phyloP scores from a whole-genome alignment of 2,797 vertebrate genomes.

The Chaunax sp. region DNA sequence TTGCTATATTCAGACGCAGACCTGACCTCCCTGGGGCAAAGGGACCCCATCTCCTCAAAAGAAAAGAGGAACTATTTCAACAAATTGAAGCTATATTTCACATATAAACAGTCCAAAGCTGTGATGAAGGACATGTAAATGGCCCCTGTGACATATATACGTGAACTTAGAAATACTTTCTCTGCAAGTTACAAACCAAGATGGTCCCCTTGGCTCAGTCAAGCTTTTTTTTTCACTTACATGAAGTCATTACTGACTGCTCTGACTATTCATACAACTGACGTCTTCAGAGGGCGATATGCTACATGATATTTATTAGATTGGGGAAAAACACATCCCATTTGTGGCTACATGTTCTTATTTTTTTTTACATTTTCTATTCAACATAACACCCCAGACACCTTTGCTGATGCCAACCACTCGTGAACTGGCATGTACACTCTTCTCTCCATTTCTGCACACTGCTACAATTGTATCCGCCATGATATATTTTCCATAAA shows the following conservation, averaged over 20 bases:
- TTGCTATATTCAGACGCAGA: too few relatives aligned
- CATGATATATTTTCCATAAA: constrained; percentile 56
- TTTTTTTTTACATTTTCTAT: constrained; percentile 19
- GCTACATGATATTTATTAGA: constrained; percentile 28
- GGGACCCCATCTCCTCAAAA: too few relatives aligned
- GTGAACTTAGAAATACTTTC: not conserved
- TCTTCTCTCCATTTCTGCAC: constrained; percentile 34
- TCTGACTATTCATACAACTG: constrained; percentile 15
- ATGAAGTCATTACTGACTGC: constrained; percentile 3
- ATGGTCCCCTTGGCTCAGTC: not conserved
- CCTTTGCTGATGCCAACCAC: constrained; percentile 28
- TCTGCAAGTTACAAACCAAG: not conserved
- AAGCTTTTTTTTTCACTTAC: not conserved
- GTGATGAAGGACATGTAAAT: not conserved
- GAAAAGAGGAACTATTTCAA: too few relatives aligned
- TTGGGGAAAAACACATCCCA: constrained; percentile 33
- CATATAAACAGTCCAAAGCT: not conserved
- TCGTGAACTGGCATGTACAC: constrained; percentile 46
- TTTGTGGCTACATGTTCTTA: constrained; percentile 27
- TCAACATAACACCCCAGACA: constrained; percentile 25
- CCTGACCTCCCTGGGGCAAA: too few relatives aligned
- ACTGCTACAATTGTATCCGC: constrained; percentile 57
- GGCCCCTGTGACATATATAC: not conserved
- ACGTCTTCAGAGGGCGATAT: constrained; percentile 20
- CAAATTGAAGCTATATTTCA: not conserved